Evolutionary conservation across 2,797 vertebrate species (phyloP).

Genomic region (Mormyrops boulengeri): DNA sequence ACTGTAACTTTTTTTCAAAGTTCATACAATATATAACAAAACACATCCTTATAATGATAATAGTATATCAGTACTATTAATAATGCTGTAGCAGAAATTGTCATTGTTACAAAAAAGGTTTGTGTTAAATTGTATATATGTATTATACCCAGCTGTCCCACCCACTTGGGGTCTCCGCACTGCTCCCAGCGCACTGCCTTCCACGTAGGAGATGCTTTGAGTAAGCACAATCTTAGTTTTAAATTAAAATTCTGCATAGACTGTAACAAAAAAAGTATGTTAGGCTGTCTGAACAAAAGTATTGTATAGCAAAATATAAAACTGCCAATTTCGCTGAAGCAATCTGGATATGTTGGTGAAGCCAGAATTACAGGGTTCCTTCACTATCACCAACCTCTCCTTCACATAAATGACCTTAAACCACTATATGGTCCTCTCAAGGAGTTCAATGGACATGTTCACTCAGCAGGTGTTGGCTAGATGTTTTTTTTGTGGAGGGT

Average conservation of each 20-base stretch:
- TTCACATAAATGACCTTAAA: too few relatives aligned
- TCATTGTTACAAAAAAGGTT: neutral
- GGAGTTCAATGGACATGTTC: neutral
- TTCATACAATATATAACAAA: neutral
- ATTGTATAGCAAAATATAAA: neutral
- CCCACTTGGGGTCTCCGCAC: neutral
- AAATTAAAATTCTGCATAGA: neutral
- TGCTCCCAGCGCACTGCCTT: neutral
- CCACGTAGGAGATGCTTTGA: neutral
- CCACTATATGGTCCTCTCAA: neutral
- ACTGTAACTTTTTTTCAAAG: neutral
- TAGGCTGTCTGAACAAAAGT: neutral
- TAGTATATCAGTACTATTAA: neutral
- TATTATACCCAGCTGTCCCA: neutral
- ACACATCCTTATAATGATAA: neutral
- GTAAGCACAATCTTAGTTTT: neutral
- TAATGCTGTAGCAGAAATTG: neutral
- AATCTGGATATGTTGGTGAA: neutral
- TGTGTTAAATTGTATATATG: neutral
- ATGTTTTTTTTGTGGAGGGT: neutral
- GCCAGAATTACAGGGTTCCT: neutral
- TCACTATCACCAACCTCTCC: neutral
- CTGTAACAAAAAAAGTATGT: neutral
- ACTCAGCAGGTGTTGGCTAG: neutral
- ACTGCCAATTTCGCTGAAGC: neutral